Evolutionary conservation across 53 echinoderm and acorn worm species (phyloP).

Genomic region (Hippasteria phrygiana): DNA sequence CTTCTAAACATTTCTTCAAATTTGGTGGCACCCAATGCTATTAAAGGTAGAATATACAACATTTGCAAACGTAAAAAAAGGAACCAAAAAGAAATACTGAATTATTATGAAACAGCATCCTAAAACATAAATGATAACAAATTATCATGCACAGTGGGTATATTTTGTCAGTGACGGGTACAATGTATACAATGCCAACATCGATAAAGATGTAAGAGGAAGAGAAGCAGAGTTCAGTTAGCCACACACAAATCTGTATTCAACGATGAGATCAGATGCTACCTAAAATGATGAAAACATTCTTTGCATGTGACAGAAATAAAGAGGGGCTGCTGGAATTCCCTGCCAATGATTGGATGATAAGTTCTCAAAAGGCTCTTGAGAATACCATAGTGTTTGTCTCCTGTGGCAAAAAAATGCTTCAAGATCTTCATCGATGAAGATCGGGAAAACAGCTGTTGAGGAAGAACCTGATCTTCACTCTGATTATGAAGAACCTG

Average conservation of each 20-base stretch:
- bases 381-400: slow-evolving; percentile 16
- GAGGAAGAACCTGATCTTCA: slow-evolving; percentile 45
- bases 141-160: slow-evolving; percentile 11
- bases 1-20: slow-evolving; percentile 71
- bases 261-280: slow-evolving; percentile 51
- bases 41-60: too few relatives aligned
- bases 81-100: too few relatives aligned
- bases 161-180: slow-evolving; percentile 76
- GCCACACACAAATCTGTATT: slow-evolving; percentile 29
- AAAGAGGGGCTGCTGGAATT: slow-evolving; percentile 57
- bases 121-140: slow-evolving; percentile 4
- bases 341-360: slow-evolving; percentile 48
- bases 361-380: slow-evolving; percentile 16
- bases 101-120: slow-evolving; percentile 4
- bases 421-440: slow-evolving; percentile 4
- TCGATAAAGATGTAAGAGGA: slow-evolving; percentile 61
- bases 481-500: slow-evolving; percentile 60
- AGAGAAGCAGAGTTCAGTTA: slow-evolving; percentile 21
- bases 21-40: slow-evolving; percentile 50
- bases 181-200: neutral
- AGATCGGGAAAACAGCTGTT: slow-evolving; percentile 29
- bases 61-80: too few relatives aligned
- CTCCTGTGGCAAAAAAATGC: slow-evolving; percentile 24
- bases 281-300: slow-evolving; percentile 59
- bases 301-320: slow-evolving; percentile 42